phyloP scores from a whole-genome alignment of 2,113 vertebrate genomes.

The Carettochelys insculpta region DNA sequence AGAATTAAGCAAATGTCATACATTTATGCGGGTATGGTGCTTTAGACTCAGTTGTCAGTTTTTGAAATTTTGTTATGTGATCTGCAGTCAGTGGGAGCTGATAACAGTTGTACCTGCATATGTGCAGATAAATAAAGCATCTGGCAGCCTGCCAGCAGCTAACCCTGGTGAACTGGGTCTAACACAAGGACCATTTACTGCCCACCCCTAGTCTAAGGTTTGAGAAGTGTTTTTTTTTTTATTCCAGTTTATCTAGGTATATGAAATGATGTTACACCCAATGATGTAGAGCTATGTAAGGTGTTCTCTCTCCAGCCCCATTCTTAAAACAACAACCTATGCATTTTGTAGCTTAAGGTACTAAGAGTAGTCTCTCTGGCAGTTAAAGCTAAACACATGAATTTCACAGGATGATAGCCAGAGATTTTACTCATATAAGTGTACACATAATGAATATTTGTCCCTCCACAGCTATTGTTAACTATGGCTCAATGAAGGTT shows the following conservation, averaged over 20 bases:
- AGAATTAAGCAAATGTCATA: not conserved
- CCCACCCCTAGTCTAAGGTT: not conserved
- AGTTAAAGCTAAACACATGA: not conserved
- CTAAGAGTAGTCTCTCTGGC: conserved; percentile 21
- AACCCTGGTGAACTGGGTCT: too few relatives aligned
- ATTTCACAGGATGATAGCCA: conserved; percentile 20
- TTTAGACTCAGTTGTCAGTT: not conserved
- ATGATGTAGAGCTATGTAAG: not conserved
- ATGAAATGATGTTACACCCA: not conserved
- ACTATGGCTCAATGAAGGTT: conserved; percentile 47
- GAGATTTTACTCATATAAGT: conserved; percentile 10
- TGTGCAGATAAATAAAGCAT: too few relatives aligned
- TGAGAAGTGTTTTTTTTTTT: conserved; percentile 10
- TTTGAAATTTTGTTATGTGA: too few relatives aligned
- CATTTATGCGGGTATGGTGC: not conserved
- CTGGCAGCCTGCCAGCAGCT: too few relatives aligned
- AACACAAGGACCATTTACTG: too few relatives aligned
- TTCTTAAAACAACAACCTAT: not conserved
- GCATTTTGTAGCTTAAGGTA: conserved; percentile 31
- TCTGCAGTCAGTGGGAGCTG: too few relatives aligned
- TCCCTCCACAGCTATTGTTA: conserved; percentile 16
- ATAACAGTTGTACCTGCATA: too few relatives aligned
- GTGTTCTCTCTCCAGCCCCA: conserved; percentile 7
- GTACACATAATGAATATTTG: conserved; percentile 4
- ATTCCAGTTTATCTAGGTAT: not conserved